Conservation (phyloP, 2,888 invertebrate genomes). For the Emesis russula region DNA sequence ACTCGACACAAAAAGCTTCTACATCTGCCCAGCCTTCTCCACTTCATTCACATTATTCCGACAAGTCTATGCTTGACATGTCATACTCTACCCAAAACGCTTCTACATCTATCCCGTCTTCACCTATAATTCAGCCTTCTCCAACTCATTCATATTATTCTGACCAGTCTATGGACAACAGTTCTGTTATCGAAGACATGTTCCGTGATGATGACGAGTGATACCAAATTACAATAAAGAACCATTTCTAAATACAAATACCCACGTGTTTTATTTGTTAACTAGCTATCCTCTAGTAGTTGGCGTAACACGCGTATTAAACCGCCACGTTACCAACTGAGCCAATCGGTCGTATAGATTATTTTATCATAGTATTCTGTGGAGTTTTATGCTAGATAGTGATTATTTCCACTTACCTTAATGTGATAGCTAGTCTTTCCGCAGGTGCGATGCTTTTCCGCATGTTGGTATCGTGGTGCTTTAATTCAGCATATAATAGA, state of each 20-base stretch:
- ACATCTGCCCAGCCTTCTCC: constrained; percentile 84
- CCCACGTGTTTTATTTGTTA: constrained; percentile 85
- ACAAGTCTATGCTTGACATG: constrained; percentile 86
- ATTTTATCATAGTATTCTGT: constrained; percentile 67
- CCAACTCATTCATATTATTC: constrained; percentile 69
- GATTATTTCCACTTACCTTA: constrained; percentile 74
- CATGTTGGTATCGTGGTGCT: constrained; percentile 86
- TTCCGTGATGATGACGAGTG: constrained; percentile 83
- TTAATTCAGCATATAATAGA: constrained; percentile 86
- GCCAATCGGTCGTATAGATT: constrained; percentile 52
- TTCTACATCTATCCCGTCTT: constrained; percentile 68
- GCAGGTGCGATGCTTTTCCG: constrained; percentile 86
- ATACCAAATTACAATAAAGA: constrained; percentile 83
- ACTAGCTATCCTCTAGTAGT: constrained; percentile 76
- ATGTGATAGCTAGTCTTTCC: constrained; percentile 86
- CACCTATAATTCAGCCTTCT: constrained; percentile 85
- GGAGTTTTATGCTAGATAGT: constrained; percentile 79
- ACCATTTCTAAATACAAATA: constrained; percentile 82
- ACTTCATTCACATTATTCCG: constrained; percentile 80
- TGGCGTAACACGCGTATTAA: constrained; percentile 44
- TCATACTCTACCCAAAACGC: constrained; percentile 85
- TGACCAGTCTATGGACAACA: constrained; percentile 78
- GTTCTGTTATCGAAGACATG: constrained; percentile 86
- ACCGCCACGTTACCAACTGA: not conserved
- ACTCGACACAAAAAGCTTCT: constrained; percentile 83